Evolutionary conservation across 53 echinoderm and acorn worm species (phyloP).

Genomic region (Stichopus horrens): DNA sequence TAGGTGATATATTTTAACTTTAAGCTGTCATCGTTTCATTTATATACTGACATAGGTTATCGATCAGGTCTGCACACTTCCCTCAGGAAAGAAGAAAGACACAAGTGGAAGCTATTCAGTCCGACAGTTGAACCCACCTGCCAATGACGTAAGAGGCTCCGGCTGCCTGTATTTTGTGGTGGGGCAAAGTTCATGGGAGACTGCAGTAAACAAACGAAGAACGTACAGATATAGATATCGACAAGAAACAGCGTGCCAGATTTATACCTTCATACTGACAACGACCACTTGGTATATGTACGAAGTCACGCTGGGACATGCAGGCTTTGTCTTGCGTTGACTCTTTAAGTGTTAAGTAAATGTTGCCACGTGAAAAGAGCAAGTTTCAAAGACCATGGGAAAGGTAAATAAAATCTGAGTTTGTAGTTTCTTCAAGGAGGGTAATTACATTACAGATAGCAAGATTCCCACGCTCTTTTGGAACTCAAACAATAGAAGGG

Average conservation of each 20-base stretch:
- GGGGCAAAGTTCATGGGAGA: conserved; percentile 38
- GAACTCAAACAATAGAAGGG: conserved; percentile 30
- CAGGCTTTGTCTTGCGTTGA: conserved; percentile 38
- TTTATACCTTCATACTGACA: too few species aligned
- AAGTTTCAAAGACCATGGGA: conserved; percentile 72
- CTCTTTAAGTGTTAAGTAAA: conserved; percentile 45
- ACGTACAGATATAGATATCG: too few species aligned
- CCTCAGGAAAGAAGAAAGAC: neutral
- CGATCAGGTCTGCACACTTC: too few species aligned
- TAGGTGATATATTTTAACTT: too few species aligned
- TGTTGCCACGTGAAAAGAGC: conserved; percentile 34
- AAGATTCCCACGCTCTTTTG: conserved; percentile 32
- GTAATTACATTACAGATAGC: conserved; percentile 43
- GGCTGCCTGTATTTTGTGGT: neutral
- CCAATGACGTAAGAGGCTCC: neutral
- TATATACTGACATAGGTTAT: neutral
- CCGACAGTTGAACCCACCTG: neutral
- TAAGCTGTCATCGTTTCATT: neutral
- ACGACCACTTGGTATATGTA: neutral
- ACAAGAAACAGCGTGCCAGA: too few species aligned
- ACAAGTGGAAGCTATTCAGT: neutral
- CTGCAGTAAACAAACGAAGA: conserved; percentile 23
- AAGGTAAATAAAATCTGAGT: conserved; percentile 64
- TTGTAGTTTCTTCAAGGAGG: conserved; percentile 39
- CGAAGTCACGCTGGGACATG: neutral